phyloP scores from a whole-genome alignment of 2,888 invertebrate species.

The Strigamia transsilvanica region DNA sequence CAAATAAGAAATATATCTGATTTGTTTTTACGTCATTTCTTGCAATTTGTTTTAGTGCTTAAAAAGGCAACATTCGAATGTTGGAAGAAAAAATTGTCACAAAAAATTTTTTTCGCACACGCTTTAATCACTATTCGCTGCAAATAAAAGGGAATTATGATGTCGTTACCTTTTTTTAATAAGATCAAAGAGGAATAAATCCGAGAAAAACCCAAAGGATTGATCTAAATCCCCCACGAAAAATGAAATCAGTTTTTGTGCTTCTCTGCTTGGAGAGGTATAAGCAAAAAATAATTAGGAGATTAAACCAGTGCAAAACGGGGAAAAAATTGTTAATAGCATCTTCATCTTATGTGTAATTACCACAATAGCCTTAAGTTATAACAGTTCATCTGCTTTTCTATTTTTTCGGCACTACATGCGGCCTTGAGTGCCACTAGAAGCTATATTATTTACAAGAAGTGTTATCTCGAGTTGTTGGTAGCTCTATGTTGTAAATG shows the following conservation, averaged over 20 bases:
- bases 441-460: conserved; percentile 28
- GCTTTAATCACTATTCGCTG: background rate
- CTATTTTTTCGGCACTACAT: background rate
- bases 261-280: background rate
- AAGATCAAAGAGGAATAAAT: conserved; percentile 40
- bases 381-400: background rate
- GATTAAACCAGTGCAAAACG: conserved; percentile 37
- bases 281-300: conserved; percentile 36
- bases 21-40: background rate
- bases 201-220: conserved; percentile 26
- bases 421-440: background rate
- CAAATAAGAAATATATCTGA: background rate
- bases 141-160: conserved; percentile 23
- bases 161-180: conserved; percentile 16
- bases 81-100: background rate
- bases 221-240: background rate
- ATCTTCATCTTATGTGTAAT: conserved; percentile 24
- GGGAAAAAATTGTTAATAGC: conserved; percentile 10
- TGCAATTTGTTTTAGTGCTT: background rate
- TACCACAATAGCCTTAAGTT: conserved; percentile 25
- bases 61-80: too few relatives aligned
- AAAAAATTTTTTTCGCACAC: background rate
- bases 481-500: conserved; percentile 12
- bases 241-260: conserved; percentile 25
- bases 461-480: conserved; percentile 36